phyloP scores from a whole-genome alignment of 1,140 invertebrate species.

The Bemisia tabaci region DNA sequence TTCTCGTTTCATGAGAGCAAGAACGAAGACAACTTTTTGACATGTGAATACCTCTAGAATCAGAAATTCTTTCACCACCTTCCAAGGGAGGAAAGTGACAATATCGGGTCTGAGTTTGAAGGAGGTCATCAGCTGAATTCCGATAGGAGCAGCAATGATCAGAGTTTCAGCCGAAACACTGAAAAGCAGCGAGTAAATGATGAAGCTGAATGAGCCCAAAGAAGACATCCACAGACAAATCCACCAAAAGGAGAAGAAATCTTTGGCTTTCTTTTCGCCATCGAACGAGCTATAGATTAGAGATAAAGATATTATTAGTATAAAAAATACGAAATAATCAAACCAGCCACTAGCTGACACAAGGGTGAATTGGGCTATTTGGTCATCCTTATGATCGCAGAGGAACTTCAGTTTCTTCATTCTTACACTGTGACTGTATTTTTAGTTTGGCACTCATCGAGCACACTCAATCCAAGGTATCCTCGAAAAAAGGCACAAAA shows the following conservation, averaged over 20 bases:
- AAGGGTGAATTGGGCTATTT: neutral
- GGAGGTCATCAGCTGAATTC: slow-evolving; percentile 14
- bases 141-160: slow-evolving; percentile 13
- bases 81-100: slow-evolving; percentile 13
- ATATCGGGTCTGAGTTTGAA: slow-evolving; percentile 17
- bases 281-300: neutral
- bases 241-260: neutral
- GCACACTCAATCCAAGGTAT: too few relatives aligned
- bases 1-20: slow-evolving; percentile 10
- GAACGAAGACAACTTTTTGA: slow-evolving; percentile 14
- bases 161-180: slow-evolving; percentile 18
- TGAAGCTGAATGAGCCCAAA: neutral
- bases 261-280: neutral
- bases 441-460: too few relatives aligned
- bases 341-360: neutral
- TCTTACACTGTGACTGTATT: neutral
- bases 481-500: too few relatives aligned
- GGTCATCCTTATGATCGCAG: neutral
- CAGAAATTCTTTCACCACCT: slow-evolving; percentile 11
- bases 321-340: neutral
- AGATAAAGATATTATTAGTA: neutral
- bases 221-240: neutral
- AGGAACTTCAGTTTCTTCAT: neutral
- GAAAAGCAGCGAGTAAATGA: neutral
- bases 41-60: slow-evolving; percentile 15